phyloP scores from a whole-genome alignment of 2,797 vertebrate species.

The Melanotaenia maccullochi region DNA sequence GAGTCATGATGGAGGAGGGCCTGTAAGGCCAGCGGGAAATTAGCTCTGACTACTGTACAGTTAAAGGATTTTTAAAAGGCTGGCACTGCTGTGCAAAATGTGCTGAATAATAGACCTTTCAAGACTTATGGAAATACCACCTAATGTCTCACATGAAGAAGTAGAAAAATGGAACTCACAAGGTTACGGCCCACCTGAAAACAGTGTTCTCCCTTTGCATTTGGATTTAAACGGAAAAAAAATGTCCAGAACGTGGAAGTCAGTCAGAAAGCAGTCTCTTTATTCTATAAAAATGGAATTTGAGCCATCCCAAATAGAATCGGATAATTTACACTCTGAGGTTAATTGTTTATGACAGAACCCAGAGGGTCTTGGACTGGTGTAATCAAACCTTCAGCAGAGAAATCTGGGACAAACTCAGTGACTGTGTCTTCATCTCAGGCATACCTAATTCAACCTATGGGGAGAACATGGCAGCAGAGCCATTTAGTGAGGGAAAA shows the following conservation, averaged over 20 bases:
- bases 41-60: slow-evolving; percentile 17
- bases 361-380: slow-evolving; percentile 58
- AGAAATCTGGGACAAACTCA: slow-evolving; percentile 76
- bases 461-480: slow-evolving; percentile 37
- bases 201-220: not conserved
- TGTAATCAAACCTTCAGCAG: slow-evolving; percentile 48
- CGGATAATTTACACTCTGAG: slow-evolving; percentile 55
- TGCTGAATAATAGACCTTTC: slow-evolving; percentile 4
- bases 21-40: slow-evolving; percentile 35
- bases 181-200: not conserved
- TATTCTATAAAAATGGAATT: slow-evolving; percentile 49
- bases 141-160: slow-evolving; percentile 11
- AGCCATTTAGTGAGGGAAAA: slow-evolving; percentile 13
- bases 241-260: not conserved
- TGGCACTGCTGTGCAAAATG: not conserved
- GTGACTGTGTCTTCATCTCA: slow-evolving; percentile 70
- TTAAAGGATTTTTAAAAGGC: slow-evolving; percentile 15
- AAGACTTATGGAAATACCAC: not conserved
- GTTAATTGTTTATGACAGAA: slow-evolving; percentile 66
- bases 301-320: slow-evolving; percentile 51
- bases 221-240: not conserved
- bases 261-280: not conserved
- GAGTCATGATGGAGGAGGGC: slow-evolving; percentile 34
- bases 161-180: not conserved
- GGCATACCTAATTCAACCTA: slow-evolving; percentile 72